A percentile compares a stretch with the other conserved stretches of the same genome.
phyloP scores from a whole-genome alignment of 2,888 invertebrate species.

The Lepidocyrtinus sp. region DNA sequence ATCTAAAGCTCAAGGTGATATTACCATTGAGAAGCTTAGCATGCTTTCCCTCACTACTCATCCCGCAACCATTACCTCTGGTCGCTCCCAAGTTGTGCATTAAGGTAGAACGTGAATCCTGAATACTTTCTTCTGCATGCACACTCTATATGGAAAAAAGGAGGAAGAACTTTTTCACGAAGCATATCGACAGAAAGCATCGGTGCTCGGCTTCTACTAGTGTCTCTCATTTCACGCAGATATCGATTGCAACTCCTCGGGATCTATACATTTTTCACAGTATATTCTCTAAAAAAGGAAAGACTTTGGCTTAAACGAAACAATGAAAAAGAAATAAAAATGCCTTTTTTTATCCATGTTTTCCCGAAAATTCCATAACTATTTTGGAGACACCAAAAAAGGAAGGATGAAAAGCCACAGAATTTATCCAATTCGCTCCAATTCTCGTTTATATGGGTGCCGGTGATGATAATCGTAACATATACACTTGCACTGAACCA shows the following conservation, averaged over 20 bases:
- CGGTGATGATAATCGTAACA: slow-evolving; percentile 6
- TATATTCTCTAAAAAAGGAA: slow-evolving; percentile 1
- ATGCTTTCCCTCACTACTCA: slow-evolving; percentile 50
- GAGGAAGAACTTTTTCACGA: slow-evolving; percentile 47
- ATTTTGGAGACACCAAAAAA: background rate
- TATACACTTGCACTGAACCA: background rate
- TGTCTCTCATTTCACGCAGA: slow-evolving; percentile 60
- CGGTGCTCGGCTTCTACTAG: slow-evolving; percentile 53
- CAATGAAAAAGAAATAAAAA: slow-evolving; percentile 8
- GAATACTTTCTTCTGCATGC: slow-evolving; percentile 22
- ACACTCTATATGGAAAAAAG: slow-evolving; percentile 27
- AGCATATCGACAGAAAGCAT: slow-evolving; percentile 64
- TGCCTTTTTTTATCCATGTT: slow-evolving; percentile 37
- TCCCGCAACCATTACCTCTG: slow-evolving; percentile 58
- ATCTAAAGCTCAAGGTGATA: slow-evolving; percentile 28
- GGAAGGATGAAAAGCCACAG: background rate
- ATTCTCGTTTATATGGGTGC: background rate
- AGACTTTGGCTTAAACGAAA: background rate
- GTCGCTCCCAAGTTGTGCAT: slow-evolving; percentile 59
- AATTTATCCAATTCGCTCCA: background rate
- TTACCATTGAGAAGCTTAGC: slow-evolving; percentile 45
- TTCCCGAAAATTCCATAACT: slow-evolving; percentile 40
- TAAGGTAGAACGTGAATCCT: slow-evolving; percentile 56
- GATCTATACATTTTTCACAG: slow-evolving; percentile 41
- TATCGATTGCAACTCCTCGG: slow-evolving; percentile 60